Conservation (phyloP, 2,888 invertebrate species). For the Tupiocoris notatus region DNA sequence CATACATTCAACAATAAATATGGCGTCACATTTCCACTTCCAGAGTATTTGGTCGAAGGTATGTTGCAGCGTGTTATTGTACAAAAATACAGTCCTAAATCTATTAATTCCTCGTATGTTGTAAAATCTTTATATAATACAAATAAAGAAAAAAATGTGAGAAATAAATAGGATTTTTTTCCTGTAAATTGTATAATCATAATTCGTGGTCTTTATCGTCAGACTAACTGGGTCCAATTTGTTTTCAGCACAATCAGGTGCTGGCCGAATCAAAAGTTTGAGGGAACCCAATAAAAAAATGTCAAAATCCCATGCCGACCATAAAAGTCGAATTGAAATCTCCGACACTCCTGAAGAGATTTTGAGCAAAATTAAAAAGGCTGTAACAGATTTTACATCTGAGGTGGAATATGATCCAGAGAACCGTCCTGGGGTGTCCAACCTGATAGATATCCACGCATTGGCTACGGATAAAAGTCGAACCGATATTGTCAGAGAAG, state of each 20-base stretch:
- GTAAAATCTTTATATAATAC: too few relatives aligned
- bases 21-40: constrained; percentile 75
- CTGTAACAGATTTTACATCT: constrained; percentile 86
- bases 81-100: too few relatives aligned
- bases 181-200: too few relatives aligned
- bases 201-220: too few relatives aligned
- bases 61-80: constrained; percentile 39
- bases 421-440: constrained; percentile 81
- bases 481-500: constrained; percentile 69
- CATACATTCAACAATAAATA: constrained; percentile 76
- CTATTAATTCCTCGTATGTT: too few relatives aligned
- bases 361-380: constrained; percentile 73
- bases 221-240: too few relatives aligned
- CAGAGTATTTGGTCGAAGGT: constrained; percentile 66
- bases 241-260: constrained; percentile 34
- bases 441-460: constrained; percentile 81
- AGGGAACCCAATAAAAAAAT: constrained; percentile 89
- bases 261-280: constrained; percentile 68
- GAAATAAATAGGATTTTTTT: too few relatives aligned
- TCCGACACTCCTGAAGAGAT: constrained; percentile 72
- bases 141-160: too few relatives aligned
- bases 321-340: constrained; percentile 75
- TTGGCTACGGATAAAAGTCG: constrained; percentile 66
- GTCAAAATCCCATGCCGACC: constrained; percentile 91
- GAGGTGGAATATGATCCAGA: constrained; percentile 78